A percentile compares a stretch with the other conserved stretches of the same genome.
Conservation (phyloP, 2,797 vertebrate species). For the Protonibea diacanthus region DNA sequence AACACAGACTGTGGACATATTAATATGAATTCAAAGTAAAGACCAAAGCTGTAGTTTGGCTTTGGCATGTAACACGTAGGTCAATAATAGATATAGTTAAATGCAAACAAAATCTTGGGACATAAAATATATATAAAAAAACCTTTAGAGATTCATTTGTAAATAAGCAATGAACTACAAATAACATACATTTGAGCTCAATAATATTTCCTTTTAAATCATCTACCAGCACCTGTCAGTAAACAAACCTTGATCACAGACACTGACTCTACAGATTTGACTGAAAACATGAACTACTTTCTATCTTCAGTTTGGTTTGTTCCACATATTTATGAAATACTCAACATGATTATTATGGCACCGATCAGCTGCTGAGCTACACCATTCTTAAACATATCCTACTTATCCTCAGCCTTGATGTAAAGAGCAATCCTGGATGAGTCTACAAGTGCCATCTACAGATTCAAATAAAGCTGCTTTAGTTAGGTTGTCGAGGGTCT, state of each 20-base stretch:
- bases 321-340: not conserved
- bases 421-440: not conserved
- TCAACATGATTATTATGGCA: not conserved
- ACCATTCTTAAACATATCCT: not conserved
- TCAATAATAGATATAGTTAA: not conserved
- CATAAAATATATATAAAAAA: not conserved
- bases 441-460: not conserved
- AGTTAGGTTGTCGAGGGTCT: conserved; percentile 14
- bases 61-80: too few species aligned
- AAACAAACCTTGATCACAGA: not conserved
- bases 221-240: not conserved
- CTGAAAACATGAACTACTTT: not conserved
- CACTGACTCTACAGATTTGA: not conserved
- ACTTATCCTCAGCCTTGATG: not conserved
- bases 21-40: not conserved
- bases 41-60: too few species aligned
- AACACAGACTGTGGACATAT: conserved; percentile 18
- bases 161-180: not conserved
- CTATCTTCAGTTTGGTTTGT: not conserved
- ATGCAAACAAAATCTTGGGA: not conserved
- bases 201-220: not conserved
- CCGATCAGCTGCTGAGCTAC: not conserved
- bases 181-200: not conserved
- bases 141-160: not conserved
- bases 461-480: conserved; percentile 4